Conservation (phyloP, 2,888 invertebrate genomes). For the Heliconius charithonia region DNA sequence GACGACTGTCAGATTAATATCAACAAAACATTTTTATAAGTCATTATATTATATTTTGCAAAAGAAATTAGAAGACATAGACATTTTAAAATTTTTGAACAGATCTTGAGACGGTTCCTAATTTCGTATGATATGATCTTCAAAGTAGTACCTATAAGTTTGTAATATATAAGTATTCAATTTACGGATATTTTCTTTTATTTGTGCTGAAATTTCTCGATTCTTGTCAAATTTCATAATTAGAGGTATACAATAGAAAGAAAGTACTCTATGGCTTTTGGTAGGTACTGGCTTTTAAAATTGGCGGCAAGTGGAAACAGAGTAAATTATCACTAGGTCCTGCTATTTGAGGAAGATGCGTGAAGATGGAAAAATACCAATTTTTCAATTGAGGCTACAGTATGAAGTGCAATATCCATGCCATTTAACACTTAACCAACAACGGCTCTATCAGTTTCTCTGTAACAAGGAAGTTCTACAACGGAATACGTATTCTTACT, state of each 20-base stretch:
- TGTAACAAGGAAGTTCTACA: constrained; percentile 4
- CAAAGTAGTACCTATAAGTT: too few relatives aligned
- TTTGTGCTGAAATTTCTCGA: too few relatives aligned
- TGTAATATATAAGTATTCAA: too few relatives aligned
- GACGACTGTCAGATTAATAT: neutral
- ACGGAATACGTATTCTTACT: neutral
- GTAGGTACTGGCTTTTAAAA: too few relatives aligned
- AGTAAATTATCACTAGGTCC: too few relatives aligned
- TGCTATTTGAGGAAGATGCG: too few relatives aligned
- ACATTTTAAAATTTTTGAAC: neutral
- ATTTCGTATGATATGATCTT: too few relatives aligned
- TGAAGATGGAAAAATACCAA: neutral
- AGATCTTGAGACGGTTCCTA: neutral
- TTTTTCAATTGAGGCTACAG: constrained; percentile 10
- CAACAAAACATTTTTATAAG: neutral
- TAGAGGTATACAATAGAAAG: too few relatives aligned
- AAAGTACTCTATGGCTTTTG: too few relatives aligned
- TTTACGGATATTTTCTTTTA: too few relatives aligned
- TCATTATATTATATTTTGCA: neutral
- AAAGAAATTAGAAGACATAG: neutral
- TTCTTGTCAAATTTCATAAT: too few relatives aligned
- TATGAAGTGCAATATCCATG: constrained; percentile 8
- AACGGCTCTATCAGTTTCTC: neutral
- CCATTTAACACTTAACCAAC: constrained; percentile 22
- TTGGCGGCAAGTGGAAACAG: too few relatives aligned